phyloP scores from a whole-genome alignment of 2,888 invertebrate genomes.

The Drosophila tripunctata region DNA sequence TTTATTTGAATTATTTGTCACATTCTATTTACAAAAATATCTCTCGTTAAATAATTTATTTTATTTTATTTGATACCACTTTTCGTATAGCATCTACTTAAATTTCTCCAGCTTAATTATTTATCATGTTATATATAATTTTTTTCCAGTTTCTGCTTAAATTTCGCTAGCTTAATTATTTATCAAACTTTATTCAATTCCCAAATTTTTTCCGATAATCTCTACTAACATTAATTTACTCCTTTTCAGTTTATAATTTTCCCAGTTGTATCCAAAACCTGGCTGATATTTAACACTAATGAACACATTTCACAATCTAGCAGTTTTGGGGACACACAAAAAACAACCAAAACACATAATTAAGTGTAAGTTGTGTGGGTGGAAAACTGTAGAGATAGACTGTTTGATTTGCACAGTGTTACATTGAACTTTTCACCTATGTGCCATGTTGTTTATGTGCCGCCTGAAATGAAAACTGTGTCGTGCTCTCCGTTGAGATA shows the following conservation, averaged over 20 bases:
- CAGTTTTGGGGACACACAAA: slow-evolving; percentile 6
- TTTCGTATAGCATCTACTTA: too few species aligned
- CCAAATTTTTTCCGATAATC: background rate
- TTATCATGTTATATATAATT: too few species aligned
- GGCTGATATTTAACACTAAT: slow-evolving; percentile 16
- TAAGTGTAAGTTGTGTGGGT: slow-evolving; percentile 28
- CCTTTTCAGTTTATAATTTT: background rate
- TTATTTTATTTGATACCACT: too few species aligned
- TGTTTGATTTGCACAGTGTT: slow-evolving; percentile 60
- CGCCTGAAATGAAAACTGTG: slow-evolving; percentile 51
- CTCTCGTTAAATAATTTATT: too few species aligned
- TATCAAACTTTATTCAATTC: background rate
- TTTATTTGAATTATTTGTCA: too few species aligned
- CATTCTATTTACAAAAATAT: too few species aligned
- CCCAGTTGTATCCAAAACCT: background rate
- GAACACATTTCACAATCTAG: slow-evolving; percentile 13
- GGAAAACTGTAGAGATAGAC: slow-evolving; percentile 28
- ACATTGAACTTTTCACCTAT: slow-evolving; percentile 72
- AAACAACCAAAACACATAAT: background rate
- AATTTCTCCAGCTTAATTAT: too few species aligned
- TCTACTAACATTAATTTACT: background rate
- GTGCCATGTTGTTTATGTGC: slow-evolving; percentile 46
- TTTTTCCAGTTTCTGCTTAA: too few species aligned
- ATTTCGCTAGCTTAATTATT: too few species aligned
- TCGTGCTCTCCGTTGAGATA: slow-evolving; percentile 18